Conservation (phyloP, 2,888 invertebrate species). For the Keiferia lycopersicella region DNA sequence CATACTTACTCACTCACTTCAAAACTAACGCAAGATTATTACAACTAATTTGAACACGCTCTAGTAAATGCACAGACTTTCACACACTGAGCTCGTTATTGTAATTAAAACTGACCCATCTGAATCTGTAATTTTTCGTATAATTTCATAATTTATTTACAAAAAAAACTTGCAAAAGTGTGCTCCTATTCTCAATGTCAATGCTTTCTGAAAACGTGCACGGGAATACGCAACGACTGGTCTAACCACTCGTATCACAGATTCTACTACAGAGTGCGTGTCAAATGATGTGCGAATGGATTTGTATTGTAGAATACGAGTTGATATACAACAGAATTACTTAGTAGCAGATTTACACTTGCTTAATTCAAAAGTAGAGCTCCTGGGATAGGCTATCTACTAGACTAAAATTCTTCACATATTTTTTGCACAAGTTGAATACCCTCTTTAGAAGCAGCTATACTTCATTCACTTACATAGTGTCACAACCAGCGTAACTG, state of each 20-base stretch:
- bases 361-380: too few relatives aligned
- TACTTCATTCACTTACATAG: too few relatives aligned
- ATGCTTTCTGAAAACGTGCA: background rate
- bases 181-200: background rate
- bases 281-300: too few relatives aligned
- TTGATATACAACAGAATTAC: too few relatives aligned
- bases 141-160: background rate
- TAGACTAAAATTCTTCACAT: background rate
- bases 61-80: slow-evolving; percentile 63
- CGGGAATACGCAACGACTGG: too few relatives aligned
- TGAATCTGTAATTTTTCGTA: slow-evolving; percentile 7
- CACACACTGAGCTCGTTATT: slow-evolving; percentile 51
- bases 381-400: background rate
- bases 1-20: slow-evolving; percentile 21
- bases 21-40: slow-evolving; percentile 25
- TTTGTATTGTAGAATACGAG: too few relatives aligned
- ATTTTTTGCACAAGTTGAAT: background rate
- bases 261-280: too few relatives aligned
- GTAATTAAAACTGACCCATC: slow-evolving; percentile 11
- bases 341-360: too few relatives aligned
- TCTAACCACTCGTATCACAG: too few relatives aligned
- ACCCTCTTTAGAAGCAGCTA: background rate
- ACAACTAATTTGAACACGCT: slow-evolving; percentile 57
- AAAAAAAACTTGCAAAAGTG: background rate
- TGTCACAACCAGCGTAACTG: too few relatives aligned